Percentiles rank a stretch among this genome's conserved stretches.
Conservation (phyloP, 2,888 invertebrate genomes). For the Brachypalpus laphriformis region DNA sequence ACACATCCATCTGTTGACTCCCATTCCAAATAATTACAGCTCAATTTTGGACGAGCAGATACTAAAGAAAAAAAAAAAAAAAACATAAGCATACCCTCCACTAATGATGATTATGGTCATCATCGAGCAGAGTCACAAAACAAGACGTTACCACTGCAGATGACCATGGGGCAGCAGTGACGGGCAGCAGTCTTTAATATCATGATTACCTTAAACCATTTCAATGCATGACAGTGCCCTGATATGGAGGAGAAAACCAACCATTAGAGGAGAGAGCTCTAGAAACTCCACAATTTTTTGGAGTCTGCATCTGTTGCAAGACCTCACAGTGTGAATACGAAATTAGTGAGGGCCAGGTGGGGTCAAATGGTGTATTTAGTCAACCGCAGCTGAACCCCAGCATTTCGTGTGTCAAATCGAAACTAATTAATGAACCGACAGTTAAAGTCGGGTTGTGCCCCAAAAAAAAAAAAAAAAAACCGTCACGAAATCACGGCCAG, state of each 20-base stretch:
- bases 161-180: constrained; percentile 50
- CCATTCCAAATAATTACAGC: constrained; percentile 71
- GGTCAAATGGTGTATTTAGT: constrained; percentile 51
- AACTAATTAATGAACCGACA: constrained; percentile 54
- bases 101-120: constrained; percentile 74
- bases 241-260: constrained; percentile 41
- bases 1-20: constrained; percentile 68
- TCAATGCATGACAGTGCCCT: constrained; percentile 17
- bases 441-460: constrained; percentile 18
- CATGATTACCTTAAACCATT: constrained; percentile 56
- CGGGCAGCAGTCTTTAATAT: constrained; percentile 47
- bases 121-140: constrained; percentile 64
- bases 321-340: constrained; percentile 64
- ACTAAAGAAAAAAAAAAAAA: neutral
- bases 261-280: constrained; percentile 68
- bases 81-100: constrained; percentile 38
- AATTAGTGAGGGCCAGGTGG: constrained; percentile 20
- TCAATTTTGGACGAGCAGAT: constrained; percentile 50
- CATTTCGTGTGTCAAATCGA: constrained; percentile 24
- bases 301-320: constrained; percentile 55
- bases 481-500: constrained; percentile 48
- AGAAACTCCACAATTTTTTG: constrained; percentile 43
- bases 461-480: constrained; percentile 1
- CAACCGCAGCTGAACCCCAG: constrained; percentile 36
- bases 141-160: constrained; percentile 64